A percentile compares a stretch with the other conserved stretches of the same genome.
These are phyloP conservation scores for Zygothrica quintamaculata DNA, from an alignment of 2,888 invertebrate genomes.

Conservation along the genomic window DNA sequence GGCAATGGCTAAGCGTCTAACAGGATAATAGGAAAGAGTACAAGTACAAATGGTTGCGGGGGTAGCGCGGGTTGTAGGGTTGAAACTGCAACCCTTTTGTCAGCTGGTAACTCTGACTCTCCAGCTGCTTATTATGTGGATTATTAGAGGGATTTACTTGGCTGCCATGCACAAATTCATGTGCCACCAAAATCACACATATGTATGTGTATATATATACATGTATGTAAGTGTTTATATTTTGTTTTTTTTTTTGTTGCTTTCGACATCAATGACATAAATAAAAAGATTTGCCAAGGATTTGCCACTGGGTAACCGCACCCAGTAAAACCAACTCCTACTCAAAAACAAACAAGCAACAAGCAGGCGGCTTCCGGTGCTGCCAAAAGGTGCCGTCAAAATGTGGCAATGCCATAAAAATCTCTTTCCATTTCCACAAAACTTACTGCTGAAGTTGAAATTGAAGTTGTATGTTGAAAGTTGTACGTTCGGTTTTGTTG, in stretches of 20 bases:
- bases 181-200: constrained; percentile 51
- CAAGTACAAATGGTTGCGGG: background rate
- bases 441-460: constrained; percentile 1
- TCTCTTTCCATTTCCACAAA: constrained; percentile 23
- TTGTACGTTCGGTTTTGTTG: background rate
- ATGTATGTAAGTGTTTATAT: constrained; percentile 23
- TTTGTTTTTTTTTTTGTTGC: constrained; percentile 30
- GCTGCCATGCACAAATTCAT: constrained; percentile 64
- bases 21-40: constrained; percentile 7
- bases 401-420: constrained; percentile 65
- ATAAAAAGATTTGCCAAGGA: constrained; percentile 82
- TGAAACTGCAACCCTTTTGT: constrained; percentile 67
- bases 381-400: constrained; percentile 65
- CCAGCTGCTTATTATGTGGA: constrained; percentile 76
- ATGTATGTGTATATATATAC: constrained; percentile 20
- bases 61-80: no score
- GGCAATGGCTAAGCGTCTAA: constrained; percentile 23
- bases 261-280: constrained; percentile 78
- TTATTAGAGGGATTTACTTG: constrained; percentile 80
- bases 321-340: constrained; percentile 28
- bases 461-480: constrained; percentile 2
- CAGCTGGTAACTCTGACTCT: constrained; percentile 51
- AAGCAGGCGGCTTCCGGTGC: constrained; percentile 47
- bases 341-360: constrained; percentile 6
- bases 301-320: constrained; percentile 77